phyloP scores from a whole-genome alignment of 2,888 invertebrate species.

The Meliscaeva auricollis region DNA sequence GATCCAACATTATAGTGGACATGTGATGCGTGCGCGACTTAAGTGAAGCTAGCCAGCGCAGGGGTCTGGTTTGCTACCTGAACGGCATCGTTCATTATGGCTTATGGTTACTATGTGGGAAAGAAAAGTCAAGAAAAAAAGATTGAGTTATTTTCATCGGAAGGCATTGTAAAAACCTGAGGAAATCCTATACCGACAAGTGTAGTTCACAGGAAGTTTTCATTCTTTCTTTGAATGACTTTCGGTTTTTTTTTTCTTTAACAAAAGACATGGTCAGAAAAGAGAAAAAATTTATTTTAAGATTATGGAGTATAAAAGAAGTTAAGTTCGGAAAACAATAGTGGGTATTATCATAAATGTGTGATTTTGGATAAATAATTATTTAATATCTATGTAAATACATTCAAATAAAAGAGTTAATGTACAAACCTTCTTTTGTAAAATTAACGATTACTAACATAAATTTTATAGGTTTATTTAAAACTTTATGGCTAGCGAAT shows the following conservation, averaged over 20 bases:
- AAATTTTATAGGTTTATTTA: no score
- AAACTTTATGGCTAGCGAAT: no score
- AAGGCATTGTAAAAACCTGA: conserved; percentile 15
- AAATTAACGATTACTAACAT: no score
- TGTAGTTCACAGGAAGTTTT: conserved; percentile 47
- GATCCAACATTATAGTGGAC: conserved; percentile 33
- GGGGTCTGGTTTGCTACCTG: conserved; percentile 42
- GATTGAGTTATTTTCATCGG: conserved; percentile 6
- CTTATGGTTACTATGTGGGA: conserved; percentile 24
- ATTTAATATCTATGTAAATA: no score
- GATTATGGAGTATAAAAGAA: no score
- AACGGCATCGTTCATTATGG: conserved; percentile 25
- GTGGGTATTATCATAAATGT: no score
- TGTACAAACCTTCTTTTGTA: no score
- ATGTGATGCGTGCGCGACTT: conserved; percentile 55
- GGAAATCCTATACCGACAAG: conserved; percentile 34
- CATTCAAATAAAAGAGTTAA: no score
- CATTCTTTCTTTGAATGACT: conserved; percentile 31
- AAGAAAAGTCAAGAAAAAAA: conserved; percentile 10
- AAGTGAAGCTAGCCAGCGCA: neutral
- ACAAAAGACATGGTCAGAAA: conserved; percentile 9
- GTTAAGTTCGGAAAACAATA: no score
- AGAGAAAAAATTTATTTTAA: no score
- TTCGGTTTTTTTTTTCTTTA: conserved; percentile 26
- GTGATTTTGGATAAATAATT: no score